Evolutionary conservation across 2,797 vertebrate species (phyloP), one percentile per base, ranked within the genome.

Genomic region (Anas flavirostris): DNA sequence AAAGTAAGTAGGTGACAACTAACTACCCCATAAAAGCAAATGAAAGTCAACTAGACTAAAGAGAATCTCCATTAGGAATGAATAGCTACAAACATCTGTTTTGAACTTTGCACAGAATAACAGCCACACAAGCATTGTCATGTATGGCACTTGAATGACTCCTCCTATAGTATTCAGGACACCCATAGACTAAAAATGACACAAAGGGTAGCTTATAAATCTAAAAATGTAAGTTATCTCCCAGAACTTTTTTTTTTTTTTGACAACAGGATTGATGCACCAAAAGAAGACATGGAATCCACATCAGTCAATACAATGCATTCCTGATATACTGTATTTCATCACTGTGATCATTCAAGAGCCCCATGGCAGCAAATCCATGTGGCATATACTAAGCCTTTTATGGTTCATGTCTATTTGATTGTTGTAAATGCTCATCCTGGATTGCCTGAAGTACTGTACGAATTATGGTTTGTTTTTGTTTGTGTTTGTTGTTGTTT

Each of bases 381-480:
- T 66, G 22, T 69, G 52, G 7, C 9, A n/a, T 44, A 39, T 11
- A 31, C 7, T 44, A 48, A 72, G 25, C 8, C 7, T 70, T 8
- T 46, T 31, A 39, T 2, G 4, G 6, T 52, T 79, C 33, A 5
- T 23, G 7, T 48, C 28, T 77, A 7, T 60, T 41, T 59, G 25
- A 39, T 19, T 50, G 21, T 28, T 21, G 28, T 56, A 60, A 18
- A 39, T 59, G 4, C 11, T 77, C 28, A 74, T 66, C 15, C 44
- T 70, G 39, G 12, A 50, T 44, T 2, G 3, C 26, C 12, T 66
- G 41, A 82, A 85, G 29, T 23, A 79, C 13, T 59, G 17, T 35
- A 16, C 0, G 0, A 52, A 77, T 59, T 70, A 13, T 18, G 0
- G 6, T 46, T 16, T 0, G 13, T 52, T 81, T 50, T 67, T 29